phyloP scores from a whole-genome alignment of 1,140 invertebrate species.

The Brachionus asplanchnoidis region DNA sequence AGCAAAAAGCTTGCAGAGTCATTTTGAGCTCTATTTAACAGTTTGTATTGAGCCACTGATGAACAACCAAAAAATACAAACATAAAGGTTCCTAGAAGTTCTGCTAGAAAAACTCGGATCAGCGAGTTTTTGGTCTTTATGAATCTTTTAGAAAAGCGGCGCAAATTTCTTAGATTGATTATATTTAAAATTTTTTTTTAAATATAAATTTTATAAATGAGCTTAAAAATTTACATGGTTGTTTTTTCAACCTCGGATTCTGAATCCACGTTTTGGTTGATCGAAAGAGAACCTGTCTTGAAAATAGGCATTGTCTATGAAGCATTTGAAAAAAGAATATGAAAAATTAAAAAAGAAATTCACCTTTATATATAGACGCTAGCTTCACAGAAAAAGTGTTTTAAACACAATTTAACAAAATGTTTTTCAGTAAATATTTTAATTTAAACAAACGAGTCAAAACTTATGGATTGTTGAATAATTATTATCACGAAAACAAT shows the following conservation, averaged over 20 bases:
- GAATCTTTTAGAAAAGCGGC: neutral
- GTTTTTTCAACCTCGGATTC: neutral
- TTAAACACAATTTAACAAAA: neutral
- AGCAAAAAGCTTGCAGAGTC: neutral
- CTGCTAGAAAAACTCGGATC: neutral
- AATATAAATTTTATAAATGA: no score
- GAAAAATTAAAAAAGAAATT: neutral
- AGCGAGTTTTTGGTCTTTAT: neutral
- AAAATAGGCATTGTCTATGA: neutral
- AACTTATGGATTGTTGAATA: no score
- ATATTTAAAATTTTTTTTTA: no score
- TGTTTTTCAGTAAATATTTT: no score
- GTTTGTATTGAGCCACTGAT: neutral
- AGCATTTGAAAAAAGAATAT: neutral
- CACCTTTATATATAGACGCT: neutral
- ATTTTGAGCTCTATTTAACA: neutral
- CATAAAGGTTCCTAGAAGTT: neutral
- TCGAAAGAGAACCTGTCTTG: neutral
- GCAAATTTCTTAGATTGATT: neutral
- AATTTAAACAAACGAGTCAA: neutral
- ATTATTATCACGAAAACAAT: neutral
- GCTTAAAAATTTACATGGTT: neutral
- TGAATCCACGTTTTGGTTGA: neutral
- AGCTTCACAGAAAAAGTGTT: neutral
- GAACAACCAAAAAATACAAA: constrained; percentile 12